Evolutionary conservation across 2,888 invertebrate species (phyloP).

Genomic region (Apotomis turbidana): DNA sequence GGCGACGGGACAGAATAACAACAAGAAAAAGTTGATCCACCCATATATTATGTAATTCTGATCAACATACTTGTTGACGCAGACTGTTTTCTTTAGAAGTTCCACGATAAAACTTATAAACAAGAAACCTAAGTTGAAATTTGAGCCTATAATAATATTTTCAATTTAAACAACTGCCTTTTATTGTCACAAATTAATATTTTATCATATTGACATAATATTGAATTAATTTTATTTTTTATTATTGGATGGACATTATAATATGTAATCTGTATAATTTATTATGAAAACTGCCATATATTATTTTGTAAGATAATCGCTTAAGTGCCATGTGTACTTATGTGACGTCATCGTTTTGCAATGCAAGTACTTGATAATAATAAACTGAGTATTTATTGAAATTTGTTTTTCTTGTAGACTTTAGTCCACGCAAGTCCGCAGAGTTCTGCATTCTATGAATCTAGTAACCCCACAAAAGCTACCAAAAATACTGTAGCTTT

Average conservation of each 20-base stretch:
- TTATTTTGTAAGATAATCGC: neutral
- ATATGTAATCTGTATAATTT: neutral
- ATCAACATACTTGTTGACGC: too few relatives aligned
- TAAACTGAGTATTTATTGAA: conserved; percentile 43
- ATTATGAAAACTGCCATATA: neutral
- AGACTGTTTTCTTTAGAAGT: too few relatives aligned
- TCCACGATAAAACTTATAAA: too few relatives aligned
- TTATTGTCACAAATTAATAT: neutral
- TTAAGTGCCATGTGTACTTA: conserved; percentile 38
- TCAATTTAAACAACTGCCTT: too few relatives aligned
- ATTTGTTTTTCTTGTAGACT: neutral
- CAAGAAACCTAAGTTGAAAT: too few relatives aligned
- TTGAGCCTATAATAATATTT: too few relatives aligned
- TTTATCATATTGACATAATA: conserved; percentile 5
- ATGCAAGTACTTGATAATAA: conserved; percentile 26
- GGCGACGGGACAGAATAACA: too few relatives aligned
- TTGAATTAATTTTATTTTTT: neutral
- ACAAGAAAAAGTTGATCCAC: too few relatives aligned
- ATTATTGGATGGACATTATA: neutral
- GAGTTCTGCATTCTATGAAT: too few relatives aligned
- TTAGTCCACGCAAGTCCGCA: neutral
- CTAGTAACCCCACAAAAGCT: too few relatives aligned
- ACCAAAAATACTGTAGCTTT: too few relatives aligned
- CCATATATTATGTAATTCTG: too few relatives aligned
- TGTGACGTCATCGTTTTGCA: conserved; percentile 22